A percentile compares a stretch with the other conserved stretches of the same genome.
Conservation (phyloP, 2,113 vertebrate genomes). For the Anoura caudifer region DNA sequence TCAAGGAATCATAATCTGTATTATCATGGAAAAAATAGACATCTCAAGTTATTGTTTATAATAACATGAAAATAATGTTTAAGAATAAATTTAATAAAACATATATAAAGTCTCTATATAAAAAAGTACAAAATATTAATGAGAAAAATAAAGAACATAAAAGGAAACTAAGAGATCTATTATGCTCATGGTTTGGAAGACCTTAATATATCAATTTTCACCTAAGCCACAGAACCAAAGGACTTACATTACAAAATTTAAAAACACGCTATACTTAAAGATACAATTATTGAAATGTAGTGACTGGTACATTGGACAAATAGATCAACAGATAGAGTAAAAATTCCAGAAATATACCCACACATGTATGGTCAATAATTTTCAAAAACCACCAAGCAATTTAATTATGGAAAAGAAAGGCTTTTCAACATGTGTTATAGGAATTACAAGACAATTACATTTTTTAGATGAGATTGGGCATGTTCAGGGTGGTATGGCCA, state of each 20-base stretch:
- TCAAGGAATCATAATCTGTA: neutral
- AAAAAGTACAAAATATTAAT: neutral
- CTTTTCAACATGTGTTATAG: neutral
- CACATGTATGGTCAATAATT: neutral
- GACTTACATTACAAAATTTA: neutral
- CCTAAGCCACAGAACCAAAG: neutral
- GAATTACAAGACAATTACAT: neutral
- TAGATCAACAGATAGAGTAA: neutral
- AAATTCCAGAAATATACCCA: neutral
- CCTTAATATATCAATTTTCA: neutral
- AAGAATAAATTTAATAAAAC: neutral
- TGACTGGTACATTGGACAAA: neutral
- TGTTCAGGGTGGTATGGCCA: too few species aligned
- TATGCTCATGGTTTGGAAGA: neutral
- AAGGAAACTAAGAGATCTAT: neutral
- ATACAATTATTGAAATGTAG: neutral
- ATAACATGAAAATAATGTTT: neutral
- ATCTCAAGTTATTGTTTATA: neutral
- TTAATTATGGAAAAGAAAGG: neutral
- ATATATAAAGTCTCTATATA: neutral
- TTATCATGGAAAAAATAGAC: neutral
- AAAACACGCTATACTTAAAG: neutral
- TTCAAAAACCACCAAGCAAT: neutral
- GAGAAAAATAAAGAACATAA: neutral
- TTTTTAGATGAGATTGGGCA: too few species aligned